Evolutionary conservation across 2,888 invertebrate genomes (phyloP), one percentile per base, ranked within the genome.

Genomic region (Autographa gamma): DNA sequence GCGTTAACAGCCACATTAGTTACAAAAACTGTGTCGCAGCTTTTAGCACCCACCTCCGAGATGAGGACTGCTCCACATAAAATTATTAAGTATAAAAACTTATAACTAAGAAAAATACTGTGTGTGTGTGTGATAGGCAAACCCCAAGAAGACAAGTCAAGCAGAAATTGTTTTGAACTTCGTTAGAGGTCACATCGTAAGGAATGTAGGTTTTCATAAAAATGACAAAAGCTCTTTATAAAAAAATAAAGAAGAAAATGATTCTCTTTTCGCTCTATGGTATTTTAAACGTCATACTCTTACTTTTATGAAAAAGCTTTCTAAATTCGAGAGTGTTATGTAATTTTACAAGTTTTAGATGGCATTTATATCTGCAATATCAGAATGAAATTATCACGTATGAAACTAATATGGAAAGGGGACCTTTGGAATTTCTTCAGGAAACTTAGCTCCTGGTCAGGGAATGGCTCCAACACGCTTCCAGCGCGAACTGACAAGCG

Each of bases 361-460:
- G 83, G 81, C 74, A 81, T 84, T 76, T 79, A 70, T 67, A 81
- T 73, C 71, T 82, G 74, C 74, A 80, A 74, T 76, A 88, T 82
- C 83, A 90, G 74, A 77, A 94, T 94, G 93, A 94, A 93, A 91
- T 90, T 92, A 76, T 89, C 90, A 77, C 90, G 91, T 85, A 81
- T 92, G 74, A 92, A 91, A 88, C 73, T 88, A 74, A 79, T 91
- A 81, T 90, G 86, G 86, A 79, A 82, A 71, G 85, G 76, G 62
- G 83, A 80, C 66, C 73, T 85, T 59, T 82, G 81, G 56, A 70
- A 83, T 63, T 70, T 80, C 14, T 19, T 77, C 19, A 73, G 81
- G 64, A 83, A 81, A 77, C 70, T 74, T 61, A 68, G 81, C 59
- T 72, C 31, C 63, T 66, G 25, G 58, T 56, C 67, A 48, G 66